A percentile compares a stretch with the other conserved stretches of the same genome.
phyloP scores from a whole-genome alignment of 2,888 invertebrate species.

The Rapana venosa region DNA sequence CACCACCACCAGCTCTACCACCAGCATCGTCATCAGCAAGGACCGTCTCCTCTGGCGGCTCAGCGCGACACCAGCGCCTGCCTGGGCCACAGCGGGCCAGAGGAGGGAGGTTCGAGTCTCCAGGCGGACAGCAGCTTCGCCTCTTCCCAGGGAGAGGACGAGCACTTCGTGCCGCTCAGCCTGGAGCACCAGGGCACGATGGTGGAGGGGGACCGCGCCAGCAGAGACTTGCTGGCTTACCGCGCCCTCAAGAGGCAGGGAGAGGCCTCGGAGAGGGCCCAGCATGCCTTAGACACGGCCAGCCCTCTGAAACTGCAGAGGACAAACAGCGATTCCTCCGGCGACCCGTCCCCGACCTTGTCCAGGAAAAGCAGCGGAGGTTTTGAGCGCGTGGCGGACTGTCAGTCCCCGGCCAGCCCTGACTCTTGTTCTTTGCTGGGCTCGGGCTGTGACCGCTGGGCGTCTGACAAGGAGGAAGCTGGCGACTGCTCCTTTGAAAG shows the following conservation, averaged over 20 bases:
- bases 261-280: background rate
- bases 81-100: background rate
- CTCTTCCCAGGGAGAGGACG: slow-evolving; percentile 8
- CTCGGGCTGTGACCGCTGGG: background rate
- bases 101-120: background rate
- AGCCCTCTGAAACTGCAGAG: background rate
- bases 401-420: background rate
- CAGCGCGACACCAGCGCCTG: background rate
- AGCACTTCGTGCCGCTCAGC: slow-evolving; percentile 30
- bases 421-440: too few relatives aligned
- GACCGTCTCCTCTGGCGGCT: background rate
- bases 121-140: background rate
- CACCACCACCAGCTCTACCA: background rate
- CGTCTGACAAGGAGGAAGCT: background rate
- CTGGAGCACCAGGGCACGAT: background rate
- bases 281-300: background rate
- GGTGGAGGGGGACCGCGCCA: slow-evolving; percentile 22
- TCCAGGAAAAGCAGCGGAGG: slow-evolving; percentile 9
- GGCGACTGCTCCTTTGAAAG: background rate
- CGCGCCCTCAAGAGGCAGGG: background rate
- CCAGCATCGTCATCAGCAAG: background rate
- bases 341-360: background rate
- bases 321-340: background rate
- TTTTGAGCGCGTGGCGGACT: background rate
- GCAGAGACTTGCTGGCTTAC: slow-evolving; percentile 6